These are phyloP conservation scores for Callosobruchus maculatus DNA, from an alignment of 2,888 invertebrate genomes.

Conservation along the genomic window DNA sequence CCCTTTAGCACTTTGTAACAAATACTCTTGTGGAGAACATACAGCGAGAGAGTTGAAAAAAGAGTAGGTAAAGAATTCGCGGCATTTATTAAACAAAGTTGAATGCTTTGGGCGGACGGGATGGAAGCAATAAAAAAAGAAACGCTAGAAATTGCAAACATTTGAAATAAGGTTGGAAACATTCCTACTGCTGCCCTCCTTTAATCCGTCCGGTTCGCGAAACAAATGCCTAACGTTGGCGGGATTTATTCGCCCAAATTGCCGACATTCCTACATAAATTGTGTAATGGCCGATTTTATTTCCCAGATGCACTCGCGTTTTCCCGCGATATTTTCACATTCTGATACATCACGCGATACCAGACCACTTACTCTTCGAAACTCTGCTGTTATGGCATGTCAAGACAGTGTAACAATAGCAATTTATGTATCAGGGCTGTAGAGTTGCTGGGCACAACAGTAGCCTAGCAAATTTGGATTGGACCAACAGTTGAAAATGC, in stretches of 20 bases:
- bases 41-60: background rate
- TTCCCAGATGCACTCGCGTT: background rate
- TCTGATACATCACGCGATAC: background rate
- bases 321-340: background rate
- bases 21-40: background rate
- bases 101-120: background rate
- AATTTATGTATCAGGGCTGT: no score
- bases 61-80: background rate
- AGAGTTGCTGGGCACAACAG: no score
- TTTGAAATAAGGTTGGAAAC: background rate
- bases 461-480: no score
- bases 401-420: background rate
- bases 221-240: constrained; percentile 8
- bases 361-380: background rate
- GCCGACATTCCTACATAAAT: background rate
- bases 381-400: background rate
- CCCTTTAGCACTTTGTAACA: background rate
- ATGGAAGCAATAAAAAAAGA: background rate
- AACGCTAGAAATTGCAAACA: background rate
- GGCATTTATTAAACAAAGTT: background rate
- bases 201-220: background rate
- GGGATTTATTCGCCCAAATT: constrained; percentile 5
- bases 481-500: no score
- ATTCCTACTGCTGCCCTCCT: background rate
- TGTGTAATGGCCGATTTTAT: background rate